These are phyloP conservation scores for Micromussa lordhowensis DNA, from an alignment of 92 coral and sea anemone species.

Conservation along the genomic window DNA sequence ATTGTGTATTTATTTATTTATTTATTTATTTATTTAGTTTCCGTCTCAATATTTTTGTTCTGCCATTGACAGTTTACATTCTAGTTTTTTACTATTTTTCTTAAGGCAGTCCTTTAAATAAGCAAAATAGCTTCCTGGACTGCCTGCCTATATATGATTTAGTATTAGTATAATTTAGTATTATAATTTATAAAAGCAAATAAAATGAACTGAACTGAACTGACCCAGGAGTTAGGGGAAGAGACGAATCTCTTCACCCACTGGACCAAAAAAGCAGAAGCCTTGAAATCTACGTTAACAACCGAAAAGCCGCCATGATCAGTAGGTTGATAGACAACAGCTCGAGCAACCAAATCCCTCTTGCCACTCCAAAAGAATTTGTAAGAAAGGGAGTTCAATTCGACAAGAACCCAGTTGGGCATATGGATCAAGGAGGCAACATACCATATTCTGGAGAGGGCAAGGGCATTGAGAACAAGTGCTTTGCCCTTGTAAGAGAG, in stretches of 20 bases:
- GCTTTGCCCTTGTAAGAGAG: slow-evolving; percentile 42
- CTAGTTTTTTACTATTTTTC: too few species aligned
- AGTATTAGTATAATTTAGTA: too few species aligned
- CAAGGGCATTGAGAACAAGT: slow-evolving; percentile 38
- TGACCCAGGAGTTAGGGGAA: slow-evolving; percentile 22
- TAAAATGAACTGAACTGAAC: too few species aligned
- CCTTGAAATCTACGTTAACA: neutral
- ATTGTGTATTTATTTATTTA: too few species aligned
- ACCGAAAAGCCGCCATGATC: slow-evolving; percentile 10
- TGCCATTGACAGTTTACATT: too few species aligned
- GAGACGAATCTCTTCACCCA: neutral
- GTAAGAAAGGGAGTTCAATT: neutral
- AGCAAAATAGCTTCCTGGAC: too few species aligned
- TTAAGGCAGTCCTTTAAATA: too few species aligned
- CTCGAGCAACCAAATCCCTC: neutral
- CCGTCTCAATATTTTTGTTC: too few species aligned
- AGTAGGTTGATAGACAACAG: neutral
- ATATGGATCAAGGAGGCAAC: neutral
- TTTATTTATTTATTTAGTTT: too few species aligned
- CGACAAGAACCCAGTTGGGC: neutral
- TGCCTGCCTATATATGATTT: too few species aligned
- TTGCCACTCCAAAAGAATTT: slow-evolving; percentile 1
- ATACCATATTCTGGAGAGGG: slow-evolving; percentile 57
- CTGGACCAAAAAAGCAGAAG: neutral
- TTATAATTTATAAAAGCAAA: too few species aligned